Evolutionary conservation across 2,888 invertebrate genomes (phyloP).

Genomic region (Coleophora deauratella): DNA sequence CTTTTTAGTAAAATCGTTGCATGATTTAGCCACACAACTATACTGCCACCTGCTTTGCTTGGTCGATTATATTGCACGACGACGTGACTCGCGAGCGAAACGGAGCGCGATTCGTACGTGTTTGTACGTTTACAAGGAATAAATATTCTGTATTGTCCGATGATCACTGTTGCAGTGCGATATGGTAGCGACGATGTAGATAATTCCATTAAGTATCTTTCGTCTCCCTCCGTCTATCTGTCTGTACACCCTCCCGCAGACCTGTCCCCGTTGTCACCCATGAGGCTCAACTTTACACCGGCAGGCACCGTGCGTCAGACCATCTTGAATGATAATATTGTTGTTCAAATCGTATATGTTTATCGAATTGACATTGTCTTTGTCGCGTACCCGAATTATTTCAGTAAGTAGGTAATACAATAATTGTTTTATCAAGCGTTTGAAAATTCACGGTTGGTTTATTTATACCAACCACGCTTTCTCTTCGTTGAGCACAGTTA

Average conservation of each 20-base stretch:
- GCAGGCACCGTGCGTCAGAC: constrained; percentile 30
- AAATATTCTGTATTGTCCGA: constrained; percentile 4
- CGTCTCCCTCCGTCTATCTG: constrained; percentile 54
- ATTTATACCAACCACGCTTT: neutral
- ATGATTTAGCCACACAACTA: too few species aligned
- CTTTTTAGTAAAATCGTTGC: too few species aligned
- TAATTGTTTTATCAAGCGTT: neutral
- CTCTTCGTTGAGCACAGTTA: neutral
- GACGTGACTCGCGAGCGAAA: too few species aligned
- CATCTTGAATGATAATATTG: constrained; percentile 53
- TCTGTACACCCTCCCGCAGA: constrained; percentile 27
- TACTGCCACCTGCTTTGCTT: too few species aligned
- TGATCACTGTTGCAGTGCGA: too few species aligned
- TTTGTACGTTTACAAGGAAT: too few species aligned
- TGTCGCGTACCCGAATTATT: constrained; percentile 31
- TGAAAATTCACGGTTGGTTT: neutral
- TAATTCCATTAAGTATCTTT: constrained; percentile 66
- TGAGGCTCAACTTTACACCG: constrained; percentile 60
- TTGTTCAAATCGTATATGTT: constrained; percentile 51
- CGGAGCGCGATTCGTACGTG: too few species aligned
- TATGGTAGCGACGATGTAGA: too few species aligned
- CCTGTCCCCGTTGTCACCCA: constrained; percentile 49
- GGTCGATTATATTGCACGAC: too few species aligned
- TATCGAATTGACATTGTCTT: constrained; percentile 37
- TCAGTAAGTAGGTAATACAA: constrained; percentile 18